Base-by-base conservation (phyloP, 1,140 invertebrate genomes). In the Centruroides sculpturatus region DNA sequence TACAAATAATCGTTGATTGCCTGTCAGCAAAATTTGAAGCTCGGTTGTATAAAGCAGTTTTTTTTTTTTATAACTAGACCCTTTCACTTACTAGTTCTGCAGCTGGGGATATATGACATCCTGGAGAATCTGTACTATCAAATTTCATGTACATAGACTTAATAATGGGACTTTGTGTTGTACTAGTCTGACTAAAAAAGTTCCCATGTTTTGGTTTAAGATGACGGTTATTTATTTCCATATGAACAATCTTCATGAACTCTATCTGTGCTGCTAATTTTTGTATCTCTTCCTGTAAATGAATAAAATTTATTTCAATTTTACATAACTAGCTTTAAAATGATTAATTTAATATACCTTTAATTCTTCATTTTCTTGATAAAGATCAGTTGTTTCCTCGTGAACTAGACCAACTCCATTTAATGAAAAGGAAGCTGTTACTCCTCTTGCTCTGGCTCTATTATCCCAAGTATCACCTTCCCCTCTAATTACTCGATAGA, bases 331-430 rank as follows among this genome's bases (percentile, higher is more conserved):
- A n/a, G 3, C 48, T 3, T 11, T n/a, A 23, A 23, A 23, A 2
- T 23, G 23, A 23, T 23, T 23, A 23, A 23, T 23, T 23, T 23
- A 23, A 23, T 4, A 6, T 57, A 57, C 56, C 35, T 91, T 92
- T 0, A 91, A 76, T 72, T 91, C 87, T 70, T 90, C 87, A 69
- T 92, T 92, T 73, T 92, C 88, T 72, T 89, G 86, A 69, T 83
- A 87, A 11, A 90, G 74, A 75, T 91, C 87, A 2, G 85, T 83
- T 5, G 66, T 63, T 66, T 90, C 87, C 63, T 90, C 87, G 41
- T 81, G 76, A 11, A 86, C 80, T 7, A 87, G 78, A 3, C 84
- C 85, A 41, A 89, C 85, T 3, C 87, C 87, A 70, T 90, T 90
- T 11, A 89, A 73, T 2, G 86, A 88, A 69, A 89, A 88, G 4